Conservation (phyloP, 2,113 vertebrate genomes). For the Cyanoliseus patagonus region DNA sequence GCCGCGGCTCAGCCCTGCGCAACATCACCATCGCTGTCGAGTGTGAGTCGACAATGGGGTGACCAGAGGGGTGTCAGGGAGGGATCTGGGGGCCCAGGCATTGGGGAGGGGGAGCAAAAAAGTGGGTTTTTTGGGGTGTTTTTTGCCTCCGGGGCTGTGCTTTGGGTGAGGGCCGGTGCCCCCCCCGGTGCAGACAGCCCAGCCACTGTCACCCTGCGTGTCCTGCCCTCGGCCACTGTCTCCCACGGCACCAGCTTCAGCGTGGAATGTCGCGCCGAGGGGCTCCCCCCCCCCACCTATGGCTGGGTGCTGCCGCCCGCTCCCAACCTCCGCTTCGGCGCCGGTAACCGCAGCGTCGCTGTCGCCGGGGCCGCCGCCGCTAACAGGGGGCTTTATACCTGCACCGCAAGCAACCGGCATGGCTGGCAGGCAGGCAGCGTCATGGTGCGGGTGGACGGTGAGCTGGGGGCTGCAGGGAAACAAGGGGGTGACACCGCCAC, state of each 20-base stretch:
- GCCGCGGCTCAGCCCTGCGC: not conserved
- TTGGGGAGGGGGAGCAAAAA: too few species aligned
- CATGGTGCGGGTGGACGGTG: not conserved
- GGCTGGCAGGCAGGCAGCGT: not conserved
- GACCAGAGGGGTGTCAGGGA: not conserved
- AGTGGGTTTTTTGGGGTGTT: not conserved
- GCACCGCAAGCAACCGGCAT: slow-evolving; percentile 3
- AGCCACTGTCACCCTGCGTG: not conserved
- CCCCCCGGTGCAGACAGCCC: not conserved
- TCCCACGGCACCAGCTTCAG: not conserved
- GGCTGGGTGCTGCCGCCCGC: not conserved
- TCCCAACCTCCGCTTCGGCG: not conserved
- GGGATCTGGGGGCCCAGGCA: too few species aligned
- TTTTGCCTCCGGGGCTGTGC: too few species aligned
- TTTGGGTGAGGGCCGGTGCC: not conserved
- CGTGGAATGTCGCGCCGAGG: not conserved
- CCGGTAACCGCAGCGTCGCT: not conserved
- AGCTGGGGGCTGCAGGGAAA: not conserved
- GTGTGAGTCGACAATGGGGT: not conserved
- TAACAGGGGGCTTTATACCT: not conserved
- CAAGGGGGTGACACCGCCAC: too few species aligned
- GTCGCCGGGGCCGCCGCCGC: not conserved
- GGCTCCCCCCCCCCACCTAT: not conserved
- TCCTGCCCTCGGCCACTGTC: not conserved
- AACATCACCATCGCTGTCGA: not conserved